Percentiles rank a stretch among this genome's conserved stretches.
phyloP scores from a whole-genome alignment of 2,888 invertebrate genomes.

The Luffia ferchaultella region DNA sequence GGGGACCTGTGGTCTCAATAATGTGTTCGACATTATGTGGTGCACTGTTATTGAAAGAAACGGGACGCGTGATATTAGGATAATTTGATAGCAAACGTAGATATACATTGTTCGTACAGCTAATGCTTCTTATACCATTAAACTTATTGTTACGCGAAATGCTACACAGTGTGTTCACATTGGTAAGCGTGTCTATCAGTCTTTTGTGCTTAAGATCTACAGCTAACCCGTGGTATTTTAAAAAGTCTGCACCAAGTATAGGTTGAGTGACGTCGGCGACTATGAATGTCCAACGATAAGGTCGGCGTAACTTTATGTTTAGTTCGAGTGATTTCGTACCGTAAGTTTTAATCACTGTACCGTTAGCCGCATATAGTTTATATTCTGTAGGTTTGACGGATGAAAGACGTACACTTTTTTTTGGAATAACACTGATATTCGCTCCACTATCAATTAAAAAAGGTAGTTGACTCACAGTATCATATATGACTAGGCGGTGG shows the following conservation, averaged over 20 bases:
- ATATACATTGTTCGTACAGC: slow-evolving; percentile 4
- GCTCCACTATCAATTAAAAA: slow-evolving; percentile 11
- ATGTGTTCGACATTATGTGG: slow-evolving; percentile 17
- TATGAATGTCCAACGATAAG: slow-evolving; percentile 12
- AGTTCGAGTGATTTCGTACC: slow-evolving; percentile 9
- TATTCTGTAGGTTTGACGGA: slow-evolving; percentile 3
- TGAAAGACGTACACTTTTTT: neutral
- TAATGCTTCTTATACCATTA: slow-evolving; percentile 2
- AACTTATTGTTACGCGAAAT: too few species aligned
- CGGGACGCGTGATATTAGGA: slow-evolving; percentile 2
- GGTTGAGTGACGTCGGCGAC: slow-evolving; percentile 11
- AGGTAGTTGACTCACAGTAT: slow-evolving; percentile 8
- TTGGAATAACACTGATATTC: slow-evolving; percentile 10
- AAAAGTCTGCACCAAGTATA: slow-evolving; percentile 15
- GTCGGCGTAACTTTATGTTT: slow-evolving; percentile 11
- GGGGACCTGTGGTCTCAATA: slow-evolving; percentile 27
- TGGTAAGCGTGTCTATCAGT: slow-evolving; percentile 12
- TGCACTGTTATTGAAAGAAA: neutral
- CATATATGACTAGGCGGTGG: slow-evolving; percentile 13
- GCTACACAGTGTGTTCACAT: too few species aligned
- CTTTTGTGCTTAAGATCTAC: slow-evolving; percentile 11
- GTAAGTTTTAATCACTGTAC: slow-evolving; percentile 12
- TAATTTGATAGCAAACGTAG: slow-evolving; percentile 8
- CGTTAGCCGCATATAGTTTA: slow-evolving; percentile 19
- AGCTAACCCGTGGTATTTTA: slow-evolving; percentile 8